phyloP scores from a whole-genome alignment of 2,113 vertebrate species.

The Chiloscyllium plagiosum region DNA sequence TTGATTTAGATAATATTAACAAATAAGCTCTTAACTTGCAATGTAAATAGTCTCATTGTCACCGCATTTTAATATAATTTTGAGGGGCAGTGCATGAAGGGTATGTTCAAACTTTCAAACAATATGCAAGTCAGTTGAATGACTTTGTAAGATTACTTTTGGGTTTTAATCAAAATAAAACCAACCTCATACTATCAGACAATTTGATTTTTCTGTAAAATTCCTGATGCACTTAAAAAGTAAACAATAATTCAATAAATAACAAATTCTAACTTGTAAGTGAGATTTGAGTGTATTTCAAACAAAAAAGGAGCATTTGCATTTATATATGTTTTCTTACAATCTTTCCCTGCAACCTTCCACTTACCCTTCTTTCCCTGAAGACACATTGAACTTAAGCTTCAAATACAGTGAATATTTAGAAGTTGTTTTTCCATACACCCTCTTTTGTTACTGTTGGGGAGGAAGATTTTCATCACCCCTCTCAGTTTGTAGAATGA shows the following conservation, averaged over 20 bases:
- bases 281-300: not conserved
- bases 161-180: not conserved
- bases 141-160: not conserved
- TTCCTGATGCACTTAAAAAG: not conserved
- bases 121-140: not conserved
- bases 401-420: not conserved
- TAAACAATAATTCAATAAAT: not conserved
- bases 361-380: not conserved
- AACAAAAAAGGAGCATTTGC: not conserved
- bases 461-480: not conserved
- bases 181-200: not conserved
- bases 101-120: not conserved
- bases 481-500: not conserved
- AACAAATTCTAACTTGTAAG: not conserved
- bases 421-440: not conserved
- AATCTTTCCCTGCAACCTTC: not conserved
- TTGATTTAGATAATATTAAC: not conserved
- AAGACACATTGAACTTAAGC: not conserved
- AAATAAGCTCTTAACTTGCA: not conserved
- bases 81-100: not conserved
- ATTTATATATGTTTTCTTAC: not conserved
- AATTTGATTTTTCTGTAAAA: not conserved
- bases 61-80: not conserved
- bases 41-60: not conserved
- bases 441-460: not conserved